A percentile compares a stretch with the other conserved stretches of the same genome.
phyloP scores from a whole-genome alignment of 2,113 vertebrate species.

The Protobothrops flavoviridis region DNA sequence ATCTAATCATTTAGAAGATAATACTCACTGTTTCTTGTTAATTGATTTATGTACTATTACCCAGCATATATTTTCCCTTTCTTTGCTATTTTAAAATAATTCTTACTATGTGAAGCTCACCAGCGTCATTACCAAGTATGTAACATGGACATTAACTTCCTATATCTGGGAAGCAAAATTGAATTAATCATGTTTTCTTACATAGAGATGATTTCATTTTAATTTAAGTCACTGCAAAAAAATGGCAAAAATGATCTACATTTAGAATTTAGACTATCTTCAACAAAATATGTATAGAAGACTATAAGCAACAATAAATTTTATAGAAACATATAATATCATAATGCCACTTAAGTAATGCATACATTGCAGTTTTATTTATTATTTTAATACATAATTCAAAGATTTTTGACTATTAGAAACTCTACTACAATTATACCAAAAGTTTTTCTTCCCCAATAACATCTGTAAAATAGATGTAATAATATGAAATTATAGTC shows the following conservation, averaged over 20 bases:
- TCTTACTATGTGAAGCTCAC: background rate
- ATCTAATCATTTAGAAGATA: background rate
- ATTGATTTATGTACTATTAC: background rate
- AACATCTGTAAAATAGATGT: background rate
- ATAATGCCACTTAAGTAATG: too few species aligned
- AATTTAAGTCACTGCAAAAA: background rate
- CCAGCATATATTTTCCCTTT: too few species aligned
- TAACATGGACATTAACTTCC: background rate
- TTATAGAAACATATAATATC: background rate
- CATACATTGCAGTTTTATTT: background rate
- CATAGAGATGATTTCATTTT: background rate
- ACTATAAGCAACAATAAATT: background rate
- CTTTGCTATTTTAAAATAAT: background rate
- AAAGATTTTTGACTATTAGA: background rate
- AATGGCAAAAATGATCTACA: background rate
- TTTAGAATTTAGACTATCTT: background rate
- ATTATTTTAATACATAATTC: background rate
- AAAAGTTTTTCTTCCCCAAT: background rate
- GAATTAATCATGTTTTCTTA: background rate
- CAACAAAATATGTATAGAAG: background rate
- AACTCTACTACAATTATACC: background rate
- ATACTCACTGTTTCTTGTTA: background rate
- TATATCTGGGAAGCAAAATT: background rate
- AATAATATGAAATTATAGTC: background rate
- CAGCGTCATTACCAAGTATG: background rate